Percentiles rank a stretch among this genome's conserved stretches.
phyloP scores from a whole-genome alignment of 2,113 vertebrate species.

The Poeciliopsis turrubarensis region DNA sequence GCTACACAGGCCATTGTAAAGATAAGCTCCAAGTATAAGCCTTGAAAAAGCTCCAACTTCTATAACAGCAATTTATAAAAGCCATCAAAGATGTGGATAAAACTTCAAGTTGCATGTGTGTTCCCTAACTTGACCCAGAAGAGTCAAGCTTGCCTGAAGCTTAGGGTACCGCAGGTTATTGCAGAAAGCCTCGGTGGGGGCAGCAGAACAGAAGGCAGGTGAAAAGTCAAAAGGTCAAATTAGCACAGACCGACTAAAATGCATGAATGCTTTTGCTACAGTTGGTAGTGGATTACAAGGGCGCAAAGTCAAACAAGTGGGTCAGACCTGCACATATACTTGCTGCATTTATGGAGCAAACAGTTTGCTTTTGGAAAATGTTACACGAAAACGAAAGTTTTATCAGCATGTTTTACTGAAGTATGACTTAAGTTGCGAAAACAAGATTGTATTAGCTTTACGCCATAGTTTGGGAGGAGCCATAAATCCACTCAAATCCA shows the following conservation, averaged over 20 bases:
- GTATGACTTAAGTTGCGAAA: too few species aligned
- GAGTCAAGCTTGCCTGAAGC: constrained; percentile 63
- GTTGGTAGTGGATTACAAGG: constrained; percentile 28
- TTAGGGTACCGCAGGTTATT: constrained; percentile 53
- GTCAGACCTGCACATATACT: constrained; percentile 21
- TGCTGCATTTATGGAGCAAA: too few species aligned
- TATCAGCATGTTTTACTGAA: too few species aligned
- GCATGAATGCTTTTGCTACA: constrained; percentile 26
- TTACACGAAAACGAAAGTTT: too few species aligned
- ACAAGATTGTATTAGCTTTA: background rate
- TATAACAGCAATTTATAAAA: background rate
- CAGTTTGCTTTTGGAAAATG: too few species aligned
- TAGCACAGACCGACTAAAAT: constrained; percentile 56
- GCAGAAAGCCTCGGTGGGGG: constrained; percentile 35
- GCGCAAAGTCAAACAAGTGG: constrained; percentile 33
- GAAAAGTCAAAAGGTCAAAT: constrained; percentile 67
- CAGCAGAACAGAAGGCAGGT: constrained; percentile 48
- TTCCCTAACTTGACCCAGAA: constrained; percentile 40
- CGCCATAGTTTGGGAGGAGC: background rate
- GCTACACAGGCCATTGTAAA: constrained; percentile 35
- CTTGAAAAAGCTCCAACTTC: background rate
- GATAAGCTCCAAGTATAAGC: background rate
- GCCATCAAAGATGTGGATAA: background rate
- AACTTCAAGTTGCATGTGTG: constrained; percentile 10
- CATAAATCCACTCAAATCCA: background rate